Base-by-base conservation (phyloP, 2,797 vertebrate genomes). In the Pogonophryne albipinna region DNA sequence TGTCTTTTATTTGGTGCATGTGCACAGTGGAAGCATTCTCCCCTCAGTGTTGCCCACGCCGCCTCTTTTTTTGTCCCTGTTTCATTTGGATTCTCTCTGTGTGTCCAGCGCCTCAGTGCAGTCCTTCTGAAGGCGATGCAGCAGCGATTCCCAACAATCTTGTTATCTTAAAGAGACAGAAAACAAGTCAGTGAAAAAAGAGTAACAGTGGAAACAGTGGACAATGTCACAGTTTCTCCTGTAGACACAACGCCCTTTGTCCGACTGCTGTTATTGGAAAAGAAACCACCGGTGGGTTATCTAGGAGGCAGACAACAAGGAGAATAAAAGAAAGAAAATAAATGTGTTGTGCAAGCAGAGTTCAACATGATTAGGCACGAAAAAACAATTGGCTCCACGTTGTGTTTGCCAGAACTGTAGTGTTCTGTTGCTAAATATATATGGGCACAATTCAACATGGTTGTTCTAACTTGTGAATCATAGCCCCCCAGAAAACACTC, bases 11-110 rank as follows among this genome's bases (percentile, higher is more conserved):
- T 90, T 87, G 86, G 87, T 94, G 94, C 95, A 96, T 96, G 96
- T 96, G 96, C 96, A 97, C 98, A 91, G 87, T 96, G 95, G 96
- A 97, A 96, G 95, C 95, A 93, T 96, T 94, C 94, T 96, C 94
- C 81, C 78, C 82, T 85, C 82, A 73, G 81, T 84, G 90, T 88
- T 86, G 79, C 91, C 89, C 86, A 70, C 74, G 80, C 89, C 70
- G 79, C 82, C 80, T 88, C 52, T 78, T 60, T 79, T 66, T 56
- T 72, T 80, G 64, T 80, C 69, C 58, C 57, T 0, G 41, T 86
- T 82, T 86, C 66, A 44, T 84, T 85, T 84, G 47, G 70, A 85
- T 79, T 85, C 65, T 77, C 70, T 72, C 58, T n/a, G 62, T 86
- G 80, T 86, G 72, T 84, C 84, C 75, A 73, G 94, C 91, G 91